Conservation (phyloP, 2,888 invertebrate species). For the Sympetrum striolatum region DNA sequence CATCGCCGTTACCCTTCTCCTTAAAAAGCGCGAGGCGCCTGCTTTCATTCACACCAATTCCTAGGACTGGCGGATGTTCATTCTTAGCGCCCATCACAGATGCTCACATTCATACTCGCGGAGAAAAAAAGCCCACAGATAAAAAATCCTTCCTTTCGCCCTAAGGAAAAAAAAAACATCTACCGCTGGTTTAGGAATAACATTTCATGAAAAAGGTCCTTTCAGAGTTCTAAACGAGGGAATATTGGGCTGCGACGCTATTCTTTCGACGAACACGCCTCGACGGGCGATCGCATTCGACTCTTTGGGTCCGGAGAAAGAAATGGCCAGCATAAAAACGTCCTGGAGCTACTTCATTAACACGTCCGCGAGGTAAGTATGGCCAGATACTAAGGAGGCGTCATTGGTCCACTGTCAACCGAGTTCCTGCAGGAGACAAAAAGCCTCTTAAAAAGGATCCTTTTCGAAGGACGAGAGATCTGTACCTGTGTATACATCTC, state of each 20-base stretch:
- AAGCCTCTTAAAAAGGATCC: background rate
- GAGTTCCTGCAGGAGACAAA: background rate
- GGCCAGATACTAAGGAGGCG: background rate
- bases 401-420: background rate
- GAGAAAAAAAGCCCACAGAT: background rate
- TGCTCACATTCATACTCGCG: background rate
- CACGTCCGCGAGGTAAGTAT: background rate
- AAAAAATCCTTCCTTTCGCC: background rate
- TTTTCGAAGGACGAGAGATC: background rate
- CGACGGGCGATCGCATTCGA: background rate
- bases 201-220: background rate
- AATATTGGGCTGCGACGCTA: background rate
- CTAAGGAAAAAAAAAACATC: background rate
- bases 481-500: background rate
- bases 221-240: background rate
- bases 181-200: background rate
- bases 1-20: background rate
- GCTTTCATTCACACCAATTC: background rate
- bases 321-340: background rate
- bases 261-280: background rate
- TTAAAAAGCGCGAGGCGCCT: background rate
- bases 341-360: background rate
- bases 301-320: background rate
- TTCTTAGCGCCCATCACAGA: background rate
- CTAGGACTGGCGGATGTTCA: background rate